A percentile compares a stretch with the other conserved stretches of the same genome.
Conservation (phyloP, 2,113 vertebrate species). For the Bungarus multicinctus region DNA sequence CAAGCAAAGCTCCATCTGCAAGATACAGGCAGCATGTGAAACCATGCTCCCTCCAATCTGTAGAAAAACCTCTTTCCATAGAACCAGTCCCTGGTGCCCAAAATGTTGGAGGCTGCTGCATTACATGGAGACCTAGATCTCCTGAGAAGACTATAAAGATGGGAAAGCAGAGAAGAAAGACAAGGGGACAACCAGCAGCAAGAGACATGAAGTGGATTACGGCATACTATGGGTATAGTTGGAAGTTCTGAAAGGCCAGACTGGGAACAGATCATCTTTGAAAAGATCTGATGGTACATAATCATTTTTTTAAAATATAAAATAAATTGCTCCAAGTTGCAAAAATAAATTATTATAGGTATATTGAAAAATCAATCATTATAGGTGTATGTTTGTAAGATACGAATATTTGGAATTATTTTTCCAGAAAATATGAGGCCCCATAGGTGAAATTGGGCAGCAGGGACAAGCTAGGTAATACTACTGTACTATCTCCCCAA, state of each 20-base stretch:
- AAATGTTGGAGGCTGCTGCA: too few species aligned
- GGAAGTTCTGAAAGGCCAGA: background rate
- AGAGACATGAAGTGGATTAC: background rate
- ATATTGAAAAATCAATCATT: background rate
- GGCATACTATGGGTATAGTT: background rate
- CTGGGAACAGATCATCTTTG: background rate
- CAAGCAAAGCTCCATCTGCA: too few species aligned
- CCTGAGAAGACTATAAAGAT: background rate
- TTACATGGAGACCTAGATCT: background rate
- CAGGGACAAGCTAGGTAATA: background rate
- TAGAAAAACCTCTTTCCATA: too few species aligned
- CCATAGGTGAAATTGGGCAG: background rate
- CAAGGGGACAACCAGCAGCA: background rate
- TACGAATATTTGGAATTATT: background rate
- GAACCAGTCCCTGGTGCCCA: too few species aligned
- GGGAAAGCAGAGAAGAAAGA: background rate
- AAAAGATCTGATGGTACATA: background rate
- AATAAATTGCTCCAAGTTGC: background rate
- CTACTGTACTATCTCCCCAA: background rate
- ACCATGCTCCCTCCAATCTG: too few species aligned
- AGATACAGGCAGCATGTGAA: too few species aligned
- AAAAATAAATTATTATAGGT: background rate
- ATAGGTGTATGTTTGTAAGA: background rate
- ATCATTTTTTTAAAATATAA: background rate
- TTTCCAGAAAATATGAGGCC: background rate